Evolutionary conservation across 1,140 invertebrate species (phyloP).

Genomic region (Leguminivora glycinivorella): DNA sequence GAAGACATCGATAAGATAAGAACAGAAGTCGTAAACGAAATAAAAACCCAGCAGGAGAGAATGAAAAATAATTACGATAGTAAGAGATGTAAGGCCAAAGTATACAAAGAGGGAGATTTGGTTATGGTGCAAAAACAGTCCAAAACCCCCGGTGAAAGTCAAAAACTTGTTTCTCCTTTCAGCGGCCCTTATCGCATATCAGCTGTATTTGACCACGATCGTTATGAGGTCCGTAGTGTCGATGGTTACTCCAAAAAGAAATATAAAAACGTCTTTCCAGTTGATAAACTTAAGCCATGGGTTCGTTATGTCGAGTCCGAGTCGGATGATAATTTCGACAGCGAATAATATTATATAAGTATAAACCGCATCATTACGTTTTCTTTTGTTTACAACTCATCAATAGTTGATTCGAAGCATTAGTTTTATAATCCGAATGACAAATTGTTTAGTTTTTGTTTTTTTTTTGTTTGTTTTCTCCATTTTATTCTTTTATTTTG

Average conservation of each 20-base stretch:
- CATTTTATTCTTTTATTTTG: not conserved
- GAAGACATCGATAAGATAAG: not conserved
- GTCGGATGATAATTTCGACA: conserved; percentile 26
- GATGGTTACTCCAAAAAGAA: conserved; percentile 19
- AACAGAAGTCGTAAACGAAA: not conserved
- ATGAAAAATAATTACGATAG: conserved; percentile 22
- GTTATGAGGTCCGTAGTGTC: conserved; percentile 27
- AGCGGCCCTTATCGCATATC: conserved; percentile 28
- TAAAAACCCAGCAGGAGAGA: conserved; percentile 6
- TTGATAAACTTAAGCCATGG: conserved; percentile 31
- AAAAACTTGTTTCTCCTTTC: conserved; percentile 14
- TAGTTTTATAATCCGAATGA: not conserved
- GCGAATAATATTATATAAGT: no score
- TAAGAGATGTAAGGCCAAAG: conserved; percentile 17
- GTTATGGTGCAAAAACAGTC: conserved; percentile 22
- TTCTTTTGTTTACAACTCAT: not conserved
- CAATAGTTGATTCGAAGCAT: not conserved
- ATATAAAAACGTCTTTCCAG: conserved; percentile 23
- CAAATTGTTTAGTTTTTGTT: not conserved
- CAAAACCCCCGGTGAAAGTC: conserved; percentile 9
- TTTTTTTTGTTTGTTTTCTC: not conserved
- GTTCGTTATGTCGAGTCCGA: conserved; percentile 26
- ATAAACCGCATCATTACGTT: not conserved
- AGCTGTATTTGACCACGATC: conserved; percentile 15
- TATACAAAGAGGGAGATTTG: conserved; percentile 24